phyloP scores from a whole-genome alignment of 2,113 vertebrate species.

The Plecotus auritus region DNA sequence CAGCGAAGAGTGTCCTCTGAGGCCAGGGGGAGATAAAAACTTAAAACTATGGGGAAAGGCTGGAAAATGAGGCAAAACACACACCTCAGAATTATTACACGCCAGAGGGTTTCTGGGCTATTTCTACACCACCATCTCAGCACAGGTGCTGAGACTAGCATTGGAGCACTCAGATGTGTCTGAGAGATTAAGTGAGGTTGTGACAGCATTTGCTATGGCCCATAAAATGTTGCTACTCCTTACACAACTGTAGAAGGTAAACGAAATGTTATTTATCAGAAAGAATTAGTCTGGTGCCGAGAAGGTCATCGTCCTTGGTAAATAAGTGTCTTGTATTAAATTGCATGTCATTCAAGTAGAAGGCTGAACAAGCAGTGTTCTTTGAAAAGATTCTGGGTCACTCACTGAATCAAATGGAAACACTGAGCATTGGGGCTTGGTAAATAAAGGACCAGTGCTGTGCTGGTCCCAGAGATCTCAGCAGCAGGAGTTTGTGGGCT shows the following conservation, averaged over 20 bases:
- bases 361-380: neutral
- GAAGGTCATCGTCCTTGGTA: neutral
- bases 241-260: neutral
- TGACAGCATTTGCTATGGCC: neutral
- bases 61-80: neutral
- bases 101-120: neutral
- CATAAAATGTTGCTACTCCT: neutral
- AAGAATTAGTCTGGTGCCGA: neutral
- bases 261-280: neutral
- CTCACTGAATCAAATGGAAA: neutral
- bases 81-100: neutral
- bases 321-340: neutral
- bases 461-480: neutral
- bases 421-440: neutral
- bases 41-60: neutral
- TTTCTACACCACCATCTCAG: neutral
- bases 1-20: too few species aligned
- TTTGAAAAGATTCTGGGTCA: neutral
- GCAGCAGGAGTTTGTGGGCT: neutral
- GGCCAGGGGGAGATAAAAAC: fast-evolving
- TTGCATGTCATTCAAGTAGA: neutral
- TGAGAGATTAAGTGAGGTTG: fast-evolving
- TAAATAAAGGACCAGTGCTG: neutral
- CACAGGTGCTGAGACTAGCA: neutral
- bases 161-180: neutral